Conservation (phyloP, 2,113 vertebrate species). For the Ochotona curzoniae region DNA sequence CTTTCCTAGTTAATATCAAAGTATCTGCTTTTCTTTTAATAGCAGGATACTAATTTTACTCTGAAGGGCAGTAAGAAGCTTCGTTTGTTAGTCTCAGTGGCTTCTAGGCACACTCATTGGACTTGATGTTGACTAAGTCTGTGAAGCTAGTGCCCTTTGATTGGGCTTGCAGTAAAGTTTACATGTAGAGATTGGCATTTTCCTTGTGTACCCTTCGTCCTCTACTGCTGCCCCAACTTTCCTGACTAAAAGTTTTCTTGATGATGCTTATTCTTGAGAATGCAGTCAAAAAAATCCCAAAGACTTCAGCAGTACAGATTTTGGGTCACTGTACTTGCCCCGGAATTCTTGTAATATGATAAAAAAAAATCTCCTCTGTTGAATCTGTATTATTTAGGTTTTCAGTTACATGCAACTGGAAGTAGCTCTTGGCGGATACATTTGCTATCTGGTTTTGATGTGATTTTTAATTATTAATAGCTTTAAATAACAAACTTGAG, state of each 20-base stretch:
- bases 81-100: not conserved
- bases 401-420: slow-evolving; percentile 16
- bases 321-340: not conserved
- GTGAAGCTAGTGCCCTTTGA: not conserved
- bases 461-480: slow-evolving; percentile 35
- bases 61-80: not conserved
- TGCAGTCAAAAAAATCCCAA: not conserved
- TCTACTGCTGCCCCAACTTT: not conserved
- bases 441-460: slow-evolving; percentile 48
- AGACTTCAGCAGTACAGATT: not conserved
- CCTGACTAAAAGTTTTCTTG: not conserved
- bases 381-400: not conserved
- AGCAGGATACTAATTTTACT: not conserved
- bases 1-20: not conserved
- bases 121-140: not conserved
- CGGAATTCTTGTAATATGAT: not conserved
- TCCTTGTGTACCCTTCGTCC: not conserved
- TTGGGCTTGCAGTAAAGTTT: not conserved
- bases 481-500: not conserved
- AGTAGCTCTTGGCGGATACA: not conserved
- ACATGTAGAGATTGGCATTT: not conserved
- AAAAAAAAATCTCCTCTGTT: not conserved
- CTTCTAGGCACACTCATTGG: not conserved
- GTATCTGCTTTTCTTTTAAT: not conserved
- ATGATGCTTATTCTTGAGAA: not conserved